phyloP scores from a whole-genome alignment of 23 tunicate genomes.

The Trididemnum clinides region DNA sequence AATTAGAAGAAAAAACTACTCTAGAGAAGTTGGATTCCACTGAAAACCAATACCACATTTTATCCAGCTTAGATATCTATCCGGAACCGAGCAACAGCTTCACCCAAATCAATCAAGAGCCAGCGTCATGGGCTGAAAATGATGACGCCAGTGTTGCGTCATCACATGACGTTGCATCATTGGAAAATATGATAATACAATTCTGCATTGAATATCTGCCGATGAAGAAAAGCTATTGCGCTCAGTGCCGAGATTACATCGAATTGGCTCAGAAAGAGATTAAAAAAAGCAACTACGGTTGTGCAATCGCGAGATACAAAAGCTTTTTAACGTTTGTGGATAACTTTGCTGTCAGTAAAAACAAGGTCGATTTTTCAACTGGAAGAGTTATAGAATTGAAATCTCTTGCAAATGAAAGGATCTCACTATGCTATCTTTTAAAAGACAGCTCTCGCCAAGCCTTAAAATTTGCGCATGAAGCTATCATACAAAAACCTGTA shows the following conservation, averaged over 20 bases:
- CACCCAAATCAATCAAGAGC: too few species aligned
- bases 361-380: constrained; percentile 5
- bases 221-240: background rate
- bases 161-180: background rate
- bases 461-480: constrained; percentile 12
- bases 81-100: too few species aligned
- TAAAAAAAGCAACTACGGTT: background rate
- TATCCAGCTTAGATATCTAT: too few species aligned
- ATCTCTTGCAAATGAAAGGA: constrained; percentile 8
- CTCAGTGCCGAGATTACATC: constrained; percentile 14
- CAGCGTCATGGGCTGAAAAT: too few species aligned
- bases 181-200: background rate
- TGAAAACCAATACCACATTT: too few species aligned
- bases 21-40: too few species aligned
- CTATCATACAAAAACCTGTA: constrained; percentile 18
- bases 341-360: constrained; percentile 26
- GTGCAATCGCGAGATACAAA: constrained; percentile 15
- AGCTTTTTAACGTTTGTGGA: constrained; percentile 18
- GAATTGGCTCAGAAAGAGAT: constrained; percentile 10
- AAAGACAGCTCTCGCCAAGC: constrained; percentile 4
- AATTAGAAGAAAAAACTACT: too few species aligned
- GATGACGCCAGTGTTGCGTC: background rate
- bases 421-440: constrained; percentile 7
- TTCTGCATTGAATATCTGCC: constrained; percentile 9
- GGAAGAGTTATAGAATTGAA: constrained; percentile 19